These are phyloP conservation scores for Diarsia brunnea DNA, from an alignment of 2,888 invertebrate genomes.

Conservation along the genomic window DNA sequence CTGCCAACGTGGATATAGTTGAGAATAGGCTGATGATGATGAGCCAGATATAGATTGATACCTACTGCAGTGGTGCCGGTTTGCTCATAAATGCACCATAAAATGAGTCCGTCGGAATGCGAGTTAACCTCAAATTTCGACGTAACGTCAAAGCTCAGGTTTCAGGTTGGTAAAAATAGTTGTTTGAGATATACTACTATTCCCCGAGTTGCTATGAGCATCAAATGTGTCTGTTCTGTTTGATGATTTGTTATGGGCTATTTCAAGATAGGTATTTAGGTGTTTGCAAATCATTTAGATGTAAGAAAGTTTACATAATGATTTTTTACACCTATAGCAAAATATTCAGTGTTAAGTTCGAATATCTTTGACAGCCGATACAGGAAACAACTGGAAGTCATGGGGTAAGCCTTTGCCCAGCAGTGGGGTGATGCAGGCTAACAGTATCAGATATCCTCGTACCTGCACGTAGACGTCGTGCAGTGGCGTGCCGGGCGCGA, in stretches of 20 bases:
- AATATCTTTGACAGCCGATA: too few species aligned
- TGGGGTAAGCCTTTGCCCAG: too few species aligned
- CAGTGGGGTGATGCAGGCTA: too few species aligned
- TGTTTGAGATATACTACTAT: not conserved
- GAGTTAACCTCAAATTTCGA: conserved; percentile 3
- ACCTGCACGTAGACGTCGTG: conserved; percentile 94
- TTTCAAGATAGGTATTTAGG: not conserved
- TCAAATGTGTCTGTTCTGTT: not conserved
- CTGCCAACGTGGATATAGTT: not conserved
- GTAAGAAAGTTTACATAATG: not conserved
- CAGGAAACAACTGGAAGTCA: too few species aligned
- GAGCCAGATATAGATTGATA: conserved; percentile 8
- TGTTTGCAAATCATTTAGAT: not conserved
- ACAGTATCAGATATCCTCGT: not conserved
- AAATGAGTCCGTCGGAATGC: conserved; percentile 18
- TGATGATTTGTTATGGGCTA: not conserved
- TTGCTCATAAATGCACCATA: conserved; percentile 23
- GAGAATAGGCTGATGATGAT: not conserved
- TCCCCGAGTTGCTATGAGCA: not conserved
- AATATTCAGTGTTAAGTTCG: not conserved
- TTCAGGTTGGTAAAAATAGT: conserved; percentile 21
- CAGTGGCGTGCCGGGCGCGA: conserved; percentile 96
- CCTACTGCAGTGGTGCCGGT: not conserved
- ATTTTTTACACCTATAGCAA: not conserved
- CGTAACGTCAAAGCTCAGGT: conserved; percentile 12